Evolutionary conservation across 2,797 vertebrate genomes (phyloP).

Genomic region (Cynodonichthys magdalenae): DNA sequence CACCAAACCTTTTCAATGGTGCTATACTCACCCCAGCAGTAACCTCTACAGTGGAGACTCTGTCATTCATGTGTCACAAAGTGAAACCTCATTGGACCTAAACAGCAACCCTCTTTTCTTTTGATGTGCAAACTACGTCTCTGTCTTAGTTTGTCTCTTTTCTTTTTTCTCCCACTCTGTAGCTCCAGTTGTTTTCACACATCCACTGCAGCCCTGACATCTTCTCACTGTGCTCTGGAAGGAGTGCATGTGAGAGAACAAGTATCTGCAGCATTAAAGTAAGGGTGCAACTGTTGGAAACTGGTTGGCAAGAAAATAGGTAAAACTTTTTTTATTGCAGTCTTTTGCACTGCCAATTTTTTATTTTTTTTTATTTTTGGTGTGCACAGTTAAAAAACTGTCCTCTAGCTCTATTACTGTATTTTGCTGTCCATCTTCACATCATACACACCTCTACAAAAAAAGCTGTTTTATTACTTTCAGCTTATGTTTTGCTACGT

Average conservation of each 20-base stretch:
- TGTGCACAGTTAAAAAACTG: no score
- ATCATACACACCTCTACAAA: no score
- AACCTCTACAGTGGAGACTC: conserved; percentile 84
- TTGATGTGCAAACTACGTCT: conserved; percentile 46
- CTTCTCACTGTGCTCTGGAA: neutral
- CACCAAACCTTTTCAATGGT: conserved; percentile 90
- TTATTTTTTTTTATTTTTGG: no score
- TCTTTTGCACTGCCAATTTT: no score
- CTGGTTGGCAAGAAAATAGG: neutral
- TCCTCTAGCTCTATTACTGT: no score
- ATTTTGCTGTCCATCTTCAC: no score
- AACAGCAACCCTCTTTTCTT: conserved; percentile 83
- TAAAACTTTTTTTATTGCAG: no score
- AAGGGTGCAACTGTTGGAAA: no score
- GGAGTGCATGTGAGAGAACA: neutral
- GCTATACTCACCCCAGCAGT: conserved; percentile 89
- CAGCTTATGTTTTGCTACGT: no score
- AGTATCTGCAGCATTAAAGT: neutral
- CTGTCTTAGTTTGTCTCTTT: conserved; percentile 44
- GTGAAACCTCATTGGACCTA: conserved; percentile 92
- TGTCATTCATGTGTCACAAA: conserved; percentile 84
- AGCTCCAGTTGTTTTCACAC: conserved; percentile 17
- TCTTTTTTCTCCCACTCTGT: conserved; percentile 41
- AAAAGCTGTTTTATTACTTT: no score
- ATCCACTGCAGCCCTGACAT: neutral